phyloP scores from a whole-genome alignment of 2,113 vertebrate genomes.

The Paramisgurnus dabryanus region DNA sequence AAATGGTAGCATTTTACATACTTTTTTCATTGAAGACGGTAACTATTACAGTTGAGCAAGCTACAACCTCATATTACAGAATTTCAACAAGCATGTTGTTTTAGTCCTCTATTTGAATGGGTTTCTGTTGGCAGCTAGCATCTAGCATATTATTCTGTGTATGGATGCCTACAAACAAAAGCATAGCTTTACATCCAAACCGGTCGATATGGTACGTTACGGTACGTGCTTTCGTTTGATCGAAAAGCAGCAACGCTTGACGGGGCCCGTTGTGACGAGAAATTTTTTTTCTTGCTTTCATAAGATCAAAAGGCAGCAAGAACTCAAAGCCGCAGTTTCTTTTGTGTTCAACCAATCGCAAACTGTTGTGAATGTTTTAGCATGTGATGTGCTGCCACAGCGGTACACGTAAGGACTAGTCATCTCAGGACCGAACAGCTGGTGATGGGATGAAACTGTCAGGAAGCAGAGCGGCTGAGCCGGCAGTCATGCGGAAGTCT shows the following conservation, averaged over 20 bases:
- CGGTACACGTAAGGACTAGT: background rate
- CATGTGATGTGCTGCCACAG: background rate
- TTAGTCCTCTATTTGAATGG: constrained; percentile 27
- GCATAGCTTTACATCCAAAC: constrained; percentile 7
- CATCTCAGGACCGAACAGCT: background rate
- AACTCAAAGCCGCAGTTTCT: background rate
- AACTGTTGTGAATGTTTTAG: background rate
- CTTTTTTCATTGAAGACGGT: constrained; percentile 59
- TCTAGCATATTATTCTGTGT: constrained; percentile 10
- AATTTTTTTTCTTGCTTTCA: background rate
- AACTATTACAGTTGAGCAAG: constrained; percentile 36
- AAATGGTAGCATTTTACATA: constrained; percentile 74
- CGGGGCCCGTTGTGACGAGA: background rate
- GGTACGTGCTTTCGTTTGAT: background rate
- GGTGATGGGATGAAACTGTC: constrained; percentile 20
- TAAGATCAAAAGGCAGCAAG: background rate
- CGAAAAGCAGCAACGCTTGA: background rate
- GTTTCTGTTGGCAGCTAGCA: constrained; percentile 48
- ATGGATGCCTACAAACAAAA: constrained; percentile 35
- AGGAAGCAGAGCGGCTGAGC: constrained; percentile 32
- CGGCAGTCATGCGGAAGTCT: constrained; percentile 36
- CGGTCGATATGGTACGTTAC: constrained; percentile 39
- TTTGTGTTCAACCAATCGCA: background rate
- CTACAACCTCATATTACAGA: constrained; percentile 57
- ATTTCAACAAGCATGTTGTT: constrained; percentile 48